phyloP scores from a whole-genome alignment of 2,888 invertebrate species.

The Drosophila borealis region DNA sequence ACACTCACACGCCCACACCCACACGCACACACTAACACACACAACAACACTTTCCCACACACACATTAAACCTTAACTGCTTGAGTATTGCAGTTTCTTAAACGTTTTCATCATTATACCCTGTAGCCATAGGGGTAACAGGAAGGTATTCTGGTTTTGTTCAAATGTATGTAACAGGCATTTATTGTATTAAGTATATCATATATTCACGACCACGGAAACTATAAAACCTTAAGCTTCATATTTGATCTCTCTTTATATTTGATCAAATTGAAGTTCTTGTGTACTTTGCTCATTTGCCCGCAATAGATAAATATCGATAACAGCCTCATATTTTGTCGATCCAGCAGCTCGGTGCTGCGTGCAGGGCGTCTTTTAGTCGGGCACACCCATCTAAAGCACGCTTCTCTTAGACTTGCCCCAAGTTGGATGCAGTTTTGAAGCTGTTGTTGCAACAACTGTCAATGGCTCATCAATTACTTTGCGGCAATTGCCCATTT shows the following conservation, averaged over 20 bases:
- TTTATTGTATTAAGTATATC: neutral
- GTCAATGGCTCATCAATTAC: constrained; percentile 33
- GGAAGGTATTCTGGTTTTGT: neutral
- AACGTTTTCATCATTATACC: constrained; percentile 27
- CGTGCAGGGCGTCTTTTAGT: neutral
- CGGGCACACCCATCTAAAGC: neutral
- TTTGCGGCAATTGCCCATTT: constrained; percentile 23
- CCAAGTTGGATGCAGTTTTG: neutral
- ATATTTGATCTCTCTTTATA: no score
- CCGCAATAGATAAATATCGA: no score
- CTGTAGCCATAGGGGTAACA: neutral
- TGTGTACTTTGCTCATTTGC: no score
- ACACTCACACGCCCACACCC: constrained; percentile 6
- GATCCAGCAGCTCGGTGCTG: neutral
- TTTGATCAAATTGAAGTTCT: no score
- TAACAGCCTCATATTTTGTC: no score
- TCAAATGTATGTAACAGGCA: neutral
- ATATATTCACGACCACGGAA: no score
- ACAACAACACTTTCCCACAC: neutral
- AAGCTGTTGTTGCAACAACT: constrained; percentile 10
- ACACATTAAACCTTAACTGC: constrained; percentile 8
- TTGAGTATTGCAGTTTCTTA: constrained; percentile 35
- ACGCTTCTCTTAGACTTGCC: constrained; percentile 7
- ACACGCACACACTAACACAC: constrained; percentile 8
- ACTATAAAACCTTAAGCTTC: no score